phyloP scores from a whole-genome alignment of 2,113 vertebrate genomes.

The Damaliscus lunatus region DNA sequence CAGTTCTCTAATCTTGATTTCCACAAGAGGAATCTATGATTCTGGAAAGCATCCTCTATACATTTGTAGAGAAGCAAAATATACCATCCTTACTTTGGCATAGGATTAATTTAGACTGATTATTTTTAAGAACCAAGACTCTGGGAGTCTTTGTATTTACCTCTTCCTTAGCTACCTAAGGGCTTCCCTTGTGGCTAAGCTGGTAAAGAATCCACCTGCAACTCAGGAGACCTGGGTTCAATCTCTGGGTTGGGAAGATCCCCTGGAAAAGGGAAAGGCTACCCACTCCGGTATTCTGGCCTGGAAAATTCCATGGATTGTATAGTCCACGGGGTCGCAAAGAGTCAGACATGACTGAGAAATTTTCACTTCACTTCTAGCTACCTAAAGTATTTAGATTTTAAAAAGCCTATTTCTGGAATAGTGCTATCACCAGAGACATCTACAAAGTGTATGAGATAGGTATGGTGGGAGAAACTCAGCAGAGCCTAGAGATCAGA shows the following conservation, averaged over 20 bases:
- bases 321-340: neutral
- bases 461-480: neutral
- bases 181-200: neutral
- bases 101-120: neutral
- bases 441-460: neutral
- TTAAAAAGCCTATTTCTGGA: neutral
- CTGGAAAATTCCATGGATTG: neutral
- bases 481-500: neutral
- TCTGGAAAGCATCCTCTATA: neutral
- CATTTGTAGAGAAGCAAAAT: neutral
- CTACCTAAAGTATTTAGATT: neutral
- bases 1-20: neutral
- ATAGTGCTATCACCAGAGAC: neutral
- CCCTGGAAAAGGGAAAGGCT: neutral
- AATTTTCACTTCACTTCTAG: neutral
- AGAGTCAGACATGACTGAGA: no score
- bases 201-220: neutral
- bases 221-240: neutral
- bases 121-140: neutral
- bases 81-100: neutral
- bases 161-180: neutral
- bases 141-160: neutral
- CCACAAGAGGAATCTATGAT: neutral
- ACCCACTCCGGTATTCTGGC: neutral
- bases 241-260: neutral